Evolutionary conservation across 92 coral and sea anemone genomes (phyloP), one percentile per base, ranked within the genome.

Genomic region (Epizoanthus stellaris): DNA sequence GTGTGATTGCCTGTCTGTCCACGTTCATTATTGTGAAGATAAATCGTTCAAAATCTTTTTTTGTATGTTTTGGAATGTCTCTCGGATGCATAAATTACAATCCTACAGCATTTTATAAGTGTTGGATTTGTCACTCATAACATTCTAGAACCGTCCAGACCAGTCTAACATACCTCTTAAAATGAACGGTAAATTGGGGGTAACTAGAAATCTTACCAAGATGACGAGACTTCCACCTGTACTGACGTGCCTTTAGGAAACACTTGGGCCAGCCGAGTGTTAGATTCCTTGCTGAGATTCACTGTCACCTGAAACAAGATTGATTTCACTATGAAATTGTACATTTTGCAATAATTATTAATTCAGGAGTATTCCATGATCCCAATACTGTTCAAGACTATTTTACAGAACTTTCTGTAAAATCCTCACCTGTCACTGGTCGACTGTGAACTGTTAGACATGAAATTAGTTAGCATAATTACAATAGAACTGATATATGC

Each of bases 221-320:
- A 84, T 12, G 95, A 92, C 39, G 90, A 87, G 40, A 97, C 98
- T 76, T 97, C 99, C 49, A 97, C 98, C 73, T 95, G 94, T n/a
- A 97, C 93, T 17, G 92, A 91, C 12, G 98, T 95, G 62, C 98
- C 95, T 85, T 95, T 95, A 17, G 91, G 93, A 86, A 90, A 90
- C 84, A 97, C 95, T 82, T 91, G 98, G 89, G 96, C 98, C 90
- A 80, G 91, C 91, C 99, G 95, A 86, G 94, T 85, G 89, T 89
- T 90, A 54, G 88, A 81, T 38, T 95, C 98, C 80, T 90, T 95
- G 60, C 98, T 87, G 40, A 96, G 94, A 77, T 93, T 91, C 16
- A 92, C 91, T 54, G 91, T 91, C 30, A 97, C 99, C 99, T 97
- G 80, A 80, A 54, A 70, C 39, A 30, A 4, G 79, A 73, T 52